Evolutionary conservation across 2,113 vertebrate species (phyloP).

Genomic region (Hypocryptadius cinnamomeus): DNA sequence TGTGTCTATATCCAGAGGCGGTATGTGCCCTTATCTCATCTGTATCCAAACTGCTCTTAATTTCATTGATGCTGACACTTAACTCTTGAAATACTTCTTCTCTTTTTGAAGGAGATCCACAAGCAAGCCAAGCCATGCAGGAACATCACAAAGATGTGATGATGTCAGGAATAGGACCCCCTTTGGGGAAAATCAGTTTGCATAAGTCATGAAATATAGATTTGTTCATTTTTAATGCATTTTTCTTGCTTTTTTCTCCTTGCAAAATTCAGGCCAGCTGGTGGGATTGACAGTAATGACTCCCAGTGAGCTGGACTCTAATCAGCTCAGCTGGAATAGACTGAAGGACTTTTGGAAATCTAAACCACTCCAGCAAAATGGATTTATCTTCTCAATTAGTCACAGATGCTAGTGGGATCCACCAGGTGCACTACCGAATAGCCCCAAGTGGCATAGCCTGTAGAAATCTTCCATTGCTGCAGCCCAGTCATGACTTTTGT

Average conservation of each 20-base stretch:
- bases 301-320: slow-evolving; percentile 60
- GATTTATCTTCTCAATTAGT: slow-evolving; percentile 58
- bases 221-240: slow-evolving; percentile 47
- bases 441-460: not conserved
- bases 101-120: not conserved
- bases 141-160: not conserved
- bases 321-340: slow-evolving; percentile 54
- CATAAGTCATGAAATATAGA: slow-evolving; percentile 31
- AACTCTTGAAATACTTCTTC: slow-evolving; percentile 16
- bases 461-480: not conserved
- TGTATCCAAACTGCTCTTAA: not conserved
- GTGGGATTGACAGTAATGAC: slow-evolving; percentile 58
- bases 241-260: slow-evolving; percentile 28
- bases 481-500: not conserved
- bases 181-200: slow-evolving; percentile 1
- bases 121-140: not conserved
- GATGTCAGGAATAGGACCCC: not conserved
- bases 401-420: slow-evolving; percentile 40
- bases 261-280: slow-evolving; percentile 51
- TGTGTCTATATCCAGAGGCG: slow-evolving; percentile 51
- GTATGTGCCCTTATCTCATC: slow-evolving; percentile 42
- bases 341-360: slow-evolving; percentile 48
- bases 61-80: slow-evolving; percentile 40
- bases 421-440: slow-evolving; percentile 18
- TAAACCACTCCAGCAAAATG: slow-evolving; percentile 45